Percentiles rank a stretch among this genome's conserved stretches.
phyloP scores from a whole-genome alignment of 2,888 invertebrate species.

The Encarsia formosa region DNA sequence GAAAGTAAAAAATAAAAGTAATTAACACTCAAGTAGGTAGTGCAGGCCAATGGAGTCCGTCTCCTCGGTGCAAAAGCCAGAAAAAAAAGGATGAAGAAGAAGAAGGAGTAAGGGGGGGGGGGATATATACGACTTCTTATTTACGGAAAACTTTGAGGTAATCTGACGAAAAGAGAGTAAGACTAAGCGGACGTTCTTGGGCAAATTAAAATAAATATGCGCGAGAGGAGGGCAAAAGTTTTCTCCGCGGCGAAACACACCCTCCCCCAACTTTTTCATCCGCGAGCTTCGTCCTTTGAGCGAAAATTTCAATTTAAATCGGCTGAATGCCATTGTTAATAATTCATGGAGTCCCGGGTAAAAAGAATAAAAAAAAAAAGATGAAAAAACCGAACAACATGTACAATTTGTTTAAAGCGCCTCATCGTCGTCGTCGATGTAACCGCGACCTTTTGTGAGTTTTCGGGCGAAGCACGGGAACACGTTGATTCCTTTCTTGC shows the following conservation, averaged over 20 bases:
- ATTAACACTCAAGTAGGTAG: slow-evolving; percentile 19
- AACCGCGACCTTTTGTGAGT: no score
- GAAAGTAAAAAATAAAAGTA: slow-evolving; percentile 7
- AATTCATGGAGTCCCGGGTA: slow-evolving; percentile 29
- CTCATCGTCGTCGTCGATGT: no score
- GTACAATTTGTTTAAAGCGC: slow-evolving; percentile 27
- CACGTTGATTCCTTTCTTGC: no score
- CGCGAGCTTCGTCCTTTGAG: slow-evolving; percentile 11
- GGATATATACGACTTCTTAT: slow-evolving; percentile 26
- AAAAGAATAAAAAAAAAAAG: no score
- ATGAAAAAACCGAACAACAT: no score
- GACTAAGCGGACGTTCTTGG: slow-evolving; percentile 25
- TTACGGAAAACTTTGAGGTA: slow-evolving; percentile 23
- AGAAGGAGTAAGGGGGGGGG: no score
- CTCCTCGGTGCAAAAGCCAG: no score
- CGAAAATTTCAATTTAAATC: slow-evolving; percentile 27
- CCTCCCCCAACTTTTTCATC: slow-evolving; percentile 6
- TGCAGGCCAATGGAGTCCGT: no score
- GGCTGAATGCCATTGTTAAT: slow-evolving; percentile 28
- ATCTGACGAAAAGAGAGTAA: slow-evolving; percentile 17
- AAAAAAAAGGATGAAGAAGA: no score
- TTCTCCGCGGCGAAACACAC: neutral
- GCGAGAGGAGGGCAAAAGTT: slow-evolving; percentile 17
- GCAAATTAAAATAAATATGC: slow-evolving; percentile 29
- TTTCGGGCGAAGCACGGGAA: no score